Conservation (phyloP, 2,888 invertebrate species). For the Netelia fuscicornis region DNA sequence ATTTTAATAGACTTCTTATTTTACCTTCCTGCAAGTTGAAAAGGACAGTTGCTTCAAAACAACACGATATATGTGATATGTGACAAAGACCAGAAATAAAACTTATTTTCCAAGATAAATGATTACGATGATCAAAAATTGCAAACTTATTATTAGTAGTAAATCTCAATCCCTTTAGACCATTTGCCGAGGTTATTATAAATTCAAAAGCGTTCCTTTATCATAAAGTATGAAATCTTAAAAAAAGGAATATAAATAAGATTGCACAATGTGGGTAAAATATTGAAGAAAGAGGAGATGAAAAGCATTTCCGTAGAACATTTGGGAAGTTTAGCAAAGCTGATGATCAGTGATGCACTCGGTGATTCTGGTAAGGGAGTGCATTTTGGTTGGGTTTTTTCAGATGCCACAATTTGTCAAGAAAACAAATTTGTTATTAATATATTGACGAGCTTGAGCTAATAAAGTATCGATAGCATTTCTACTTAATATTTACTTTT, state of each 20-base stretch:
- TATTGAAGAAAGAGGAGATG: constrained; percentile 48
- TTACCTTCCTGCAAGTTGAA: too few species aligned
- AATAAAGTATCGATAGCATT: too few species aligned
- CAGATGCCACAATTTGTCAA: too few species aligned
- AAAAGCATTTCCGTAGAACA: too few species aligned
- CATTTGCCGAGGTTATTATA: constrained; percentile 9
- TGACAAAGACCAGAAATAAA: constrained; percentile 37
- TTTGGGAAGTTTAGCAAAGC: constrained; percentile 24
- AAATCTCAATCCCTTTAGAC: constrained; percentile 30
- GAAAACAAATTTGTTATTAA: too few species aligned
- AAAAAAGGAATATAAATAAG: neutral
- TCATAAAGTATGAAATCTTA: constrained; percentile 3
- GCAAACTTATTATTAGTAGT: constrained; percentile 7
- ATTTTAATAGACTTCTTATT: neutral
- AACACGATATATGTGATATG: constrained; percentile 32
- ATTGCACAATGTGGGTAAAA: neutral
- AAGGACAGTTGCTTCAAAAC: neutral
- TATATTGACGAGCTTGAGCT: too few species aligned
- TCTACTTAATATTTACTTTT: too few species aligned
- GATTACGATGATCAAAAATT: constrained; percentile 3
- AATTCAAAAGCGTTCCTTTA: constrained; percentile 35
- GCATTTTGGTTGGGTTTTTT: too few species aligned
- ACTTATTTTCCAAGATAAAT: constrained; percentile 25
- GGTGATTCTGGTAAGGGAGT: constrained; percentile 67
- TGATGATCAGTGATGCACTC: constrained; percentile 68